Percentiles rank a stretch among this genome's conserved stretches.
phyloP scores from a whole-genome alignment of 2,113 vertebrate genomes.

The Bungarus multicinctus region DNA sequence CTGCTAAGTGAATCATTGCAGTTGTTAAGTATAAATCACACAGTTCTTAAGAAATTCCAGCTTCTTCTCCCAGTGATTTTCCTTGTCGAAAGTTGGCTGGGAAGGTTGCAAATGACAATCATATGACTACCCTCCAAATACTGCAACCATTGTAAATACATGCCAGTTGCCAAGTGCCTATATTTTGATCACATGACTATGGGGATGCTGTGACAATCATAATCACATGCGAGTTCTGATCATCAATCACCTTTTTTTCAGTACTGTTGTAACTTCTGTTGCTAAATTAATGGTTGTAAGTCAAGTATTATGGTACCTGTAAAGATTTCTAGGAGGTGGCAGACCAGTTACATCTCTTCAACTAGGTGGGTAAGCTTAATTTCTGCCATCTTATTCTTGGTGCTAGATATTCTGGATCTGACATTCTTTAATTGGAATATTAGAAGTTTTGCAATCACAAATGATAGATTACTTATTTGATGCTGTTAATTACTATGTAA shows the following conservation, averaged over 20 bases:
- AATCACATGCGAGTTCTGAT: not conserved
- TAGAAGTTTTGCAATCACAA: conserved; percentile 63
- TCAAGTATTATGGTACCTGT: not conserved
- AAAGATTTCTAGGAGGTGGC: conserved; percentile 43
- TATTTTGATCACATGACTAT: not conserved
- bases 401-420: conserved; percentile 50
- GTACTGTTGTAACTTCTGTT: not conserved
- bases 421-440: conserved; percentile 65
- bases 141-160: not conserved
- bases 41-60: not conserved
- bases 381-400: conserved; percentile 42
- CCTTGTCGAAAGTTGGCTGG: not conserved
- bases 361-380: conserved; percentile 7
- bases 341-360: conserved; percentile 12
- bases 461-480: conserved; percentile 67
- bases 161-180: not conserved
- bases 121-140: not conserved
- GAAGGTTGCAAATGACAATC: not conserved
- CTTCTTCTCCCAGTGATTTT: not conserved
- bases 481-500: conserved; percentile 70
- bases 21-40: not conserved
- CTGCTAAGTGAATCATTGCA: not conserved
- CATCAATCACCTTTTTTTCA: not conserved
- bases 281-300: not conserved
- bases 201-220: not conserved